Base-by-base conservation (phyloP, 2,797 vertebrate genomes). In the Microctenopoma lineatum region DNA sequence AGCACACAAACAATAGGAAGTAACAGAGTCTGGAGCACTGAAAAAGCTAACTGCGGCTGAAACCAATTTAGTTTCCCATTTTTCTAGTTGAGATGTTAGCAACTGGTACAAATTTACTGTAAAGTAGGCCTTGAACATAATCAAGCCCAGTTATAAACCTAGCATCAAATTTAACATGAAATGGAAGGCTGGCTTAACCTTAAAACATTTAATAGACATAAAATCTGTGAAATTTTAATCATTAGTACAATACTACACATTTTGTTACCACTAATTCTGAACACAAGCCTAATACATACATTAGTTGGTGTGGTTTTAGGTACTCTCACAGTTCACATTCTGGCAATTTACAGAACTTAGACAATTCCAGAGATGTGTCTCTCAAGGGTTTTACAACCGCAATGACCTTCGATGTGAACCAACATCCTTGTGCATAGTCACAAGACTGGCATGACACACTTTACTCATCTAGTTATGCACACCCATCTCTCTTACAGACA, bases 1-100 rank as follows among this genome's bases (percentile, higher is more conserved):
- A 86, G 81, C 84, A 88, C 77, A 82, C 86, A 89, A 89, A 89
- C 87, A 90, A 91, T 88, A 89, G 85, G 87, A 90, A 91, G 89
- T 88, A 82, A 86, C 70, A 76, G 61, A 82, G 75, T 89, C 80
- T 84, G 13, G 1, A 66, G 73, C 44, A n/a, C 54, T 63, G 70
- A 77, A 78, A 82, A 84, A 68, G 46, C 73, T 48, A 71, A 76
- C 71, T 83, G 73, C 41, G 77, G 82, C 77, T 87, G 74, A 88
- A 90, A 86, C 73, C 67, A 81, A 79, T 86, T 82, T 59, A 64
- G 66, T 82, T 85, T 85, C 79, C 81, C 63, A 53, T 85, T 87
- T 84, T 70, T 75, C 65, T 54, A 80, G 61, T 39, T 59, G 42
- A 75, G 59, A 77, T 42, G 1, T 69, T 26, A 47, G 27, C 5